Evolutionary conservation across 92 coral and sea anemone genomes (phyloP), one percentile per base, ranked within the genome.

Genomic region (Zoanthus gigantus): DNA sequence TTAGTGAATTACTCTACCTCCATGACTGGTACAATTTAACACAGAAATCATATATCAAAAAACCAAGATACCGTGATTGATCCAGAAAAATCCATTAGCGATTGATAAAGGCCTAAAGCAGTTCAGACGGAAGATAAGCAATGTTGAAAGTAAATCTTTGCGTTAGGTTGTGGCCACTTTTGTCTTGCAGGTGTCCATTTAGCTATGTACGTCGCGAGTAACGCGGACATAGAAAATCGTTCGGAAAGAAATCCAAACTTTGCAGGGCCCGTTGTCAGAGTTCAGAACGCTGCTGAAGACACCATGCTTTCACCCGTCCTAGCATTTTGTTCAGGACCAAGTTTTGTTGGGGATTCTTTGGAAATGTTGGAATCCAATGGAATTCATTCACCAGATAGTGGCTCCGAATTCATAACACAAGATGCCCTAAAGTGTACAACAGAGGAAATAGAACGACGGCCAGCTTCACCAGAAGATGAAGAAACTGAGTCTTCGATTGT

Each of bases 291-390:
- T 30, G 10, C 85, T 18, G 46, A 46, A 48, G 85, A 80, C 8
- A 66, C 16, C 30, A 81, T 81, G 85, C 77, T 77, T 13, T 94
- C 97, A 7, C 97, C 97, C 13, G 82, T 90, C 48, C 42, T 94
- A 45, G 92, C 91, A 13, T 94, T 94, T 52, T 92, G 84, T 75
- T 94, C 97, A 50, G 97, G 97, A 11, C 95, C 97, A 11, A 90
- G 94, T 15, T 94, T 77, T 80, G 95, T 81, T 85, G 65, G 89
- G 44, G 80, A 90, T 44, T 78, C 92, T 11, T 71, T 82, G 9
- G 95, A 92, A 66, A 34, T 89, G 16, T 90, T 86, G 79, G 82
- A 92, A 13, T 15, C 91, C 63, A 90, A 92, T 79, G 93, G 89
- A 23, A 76, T 88, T 7, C 83, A 90, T 82, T 85, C 92, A 14